Evolutionary conservation across 2,888 invertebrate genomes (phyloP).

Genomic region (Pollenia angustigena): DNA sequence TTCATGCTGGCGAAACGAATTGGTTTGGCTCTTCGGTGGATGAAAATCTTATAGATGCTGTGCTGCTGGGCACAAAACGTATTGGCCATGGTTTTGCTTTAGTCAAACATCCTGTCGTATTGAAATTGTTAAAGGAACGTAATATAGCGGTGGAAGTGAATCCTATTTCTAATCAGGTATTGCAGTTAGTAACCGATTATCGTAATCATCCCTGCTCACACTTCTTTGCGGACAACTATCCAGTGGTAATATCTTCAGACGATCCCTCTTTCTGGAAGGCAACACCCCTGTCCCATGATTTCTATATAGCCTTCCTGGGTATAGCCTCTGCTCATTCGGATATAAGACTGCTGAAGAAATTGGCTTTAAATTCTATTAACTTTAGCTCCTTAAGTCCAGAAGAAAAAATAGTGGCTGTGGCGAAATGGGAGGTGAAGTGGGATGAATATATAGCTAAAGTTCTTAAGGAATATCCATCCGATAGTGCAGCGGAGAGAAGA

Average conservation of each 20-base stretch:
- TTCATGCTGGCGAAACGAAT: conserved; percentile 93
- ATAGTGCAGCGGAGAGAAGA: conserved; percentile 49
- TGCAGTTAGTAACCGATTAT: conserved; percentile 88
- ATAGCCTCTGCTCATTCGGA: conserved; percentile 89
- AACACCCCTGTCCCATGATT: conserved; percentile 89
- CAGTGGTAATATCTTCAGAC: conserved; percentile 91
- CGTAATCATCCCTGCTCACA: conserved; percentile 90
- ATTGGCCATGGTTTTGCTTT: conserved; percentile 92
- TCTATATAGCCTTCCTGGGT: conserved; percentile 91
- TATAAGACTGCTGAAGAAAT: conserved; percentile 88
- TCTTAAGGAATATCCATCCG: conserved; percentile 66
- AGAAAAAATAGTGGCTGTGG: conserved; percentile 85
- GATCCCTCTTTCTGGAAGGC: conserved; percentile 92
- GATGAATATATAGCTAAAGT: conserved; percentile 85
- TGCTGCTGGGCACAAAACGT: conserved; percentile 89
- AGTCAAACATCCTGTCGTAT: conserved; percentile 88
- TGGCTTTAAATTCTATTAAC: conserved; percentile 90
- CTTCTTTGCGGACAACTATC: conserved; percentile 88
- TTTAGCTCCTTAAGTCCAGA: conserved; percentile 87
- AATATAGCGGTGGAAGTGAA: conserved; percentile 90
- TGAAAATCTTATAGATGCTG: conserved; percentile 90
- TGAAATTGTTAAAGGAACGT: conserved; percentile 86
- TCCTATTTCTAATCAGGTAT: conserved; percentile 91
- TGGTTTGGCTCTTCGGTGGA: conserved; percentile 89
- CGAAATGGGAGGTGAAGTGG: conserved; percentile 87